A percentile compares a stretch with the other conserved stretches of the same genome.
phyloP scores from a whole-genome alignment of 1,140 invertebrate genomes.

The Danaus plexippus region DNA sequence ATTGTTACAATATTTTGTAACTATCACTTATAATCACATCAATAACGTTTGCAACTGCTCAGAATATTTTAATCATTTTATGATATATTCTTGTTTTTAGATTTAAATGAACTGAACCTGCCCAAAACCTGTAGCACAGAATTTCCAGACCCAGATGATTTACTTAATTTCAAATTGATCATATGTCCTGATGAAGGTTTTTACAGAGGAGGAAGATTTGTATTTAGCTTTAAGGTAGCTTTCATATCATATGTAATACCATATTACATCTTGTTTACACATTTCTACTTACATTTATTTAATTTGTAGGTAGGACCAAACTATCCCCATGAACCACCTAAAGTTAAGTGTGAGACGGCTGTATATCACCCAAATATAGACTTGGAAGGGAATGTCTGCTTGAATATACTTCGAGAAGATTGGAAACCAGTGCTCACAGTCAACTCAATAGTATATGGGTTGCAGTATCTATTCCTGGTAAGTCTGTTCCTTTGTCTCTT shows the following conservation, averaged over 20 bases:
- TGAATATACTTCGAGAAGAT: constrained; percentile 97
- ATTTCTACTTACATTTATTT: constrained; percentile 6
- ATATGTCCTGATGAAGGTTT: constrained; percentile 99
- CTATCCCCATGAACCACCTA: constrained; percentile 96
- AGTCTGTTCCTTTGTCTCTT: constrained; percentile 35
- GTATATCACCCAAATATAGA: constrained; percentile 98
- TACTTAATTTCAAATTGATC: constrained; percentile 95
- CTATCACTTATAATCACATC: neutral
- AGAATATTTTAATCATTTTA: constrained; percentile 3
- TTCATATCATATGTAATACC: constrained; percentile 5
- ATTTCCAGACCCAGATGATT: constrained; percentile 96
- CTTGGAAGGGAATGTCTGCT: constrained; percentile 94
- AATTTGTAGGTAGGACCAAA: constrained; percentile 85
- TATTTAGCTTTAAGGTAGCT: constrained; percentile 93
- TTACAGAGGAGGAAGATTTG: constrained; percentile 93
- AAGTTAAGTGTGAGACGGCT: constrained; percentile 95
- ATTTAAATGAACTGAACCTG: constrained; percentile 97
- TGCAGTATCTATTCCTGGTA: constrained; percentile 97
- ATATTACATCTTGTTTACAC: neutral
- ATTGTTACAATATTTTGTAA: constrained; percentile 1
- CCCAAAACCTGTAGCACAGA: constrained; percentile 97
- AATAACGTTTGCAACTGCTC: neutral
- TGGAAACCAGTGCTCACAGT: constrained; percentile 99
- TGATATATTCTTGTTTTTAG: constrained; percentile 74
- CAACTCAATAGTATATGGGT: constrained; percentile 97